Evolutionary conservation across 1,140 invertebrate species (phyloP), one percentile per base, ranked within the genome.

Genomic region (Leptinotarsa undecemlineata): DNA sequence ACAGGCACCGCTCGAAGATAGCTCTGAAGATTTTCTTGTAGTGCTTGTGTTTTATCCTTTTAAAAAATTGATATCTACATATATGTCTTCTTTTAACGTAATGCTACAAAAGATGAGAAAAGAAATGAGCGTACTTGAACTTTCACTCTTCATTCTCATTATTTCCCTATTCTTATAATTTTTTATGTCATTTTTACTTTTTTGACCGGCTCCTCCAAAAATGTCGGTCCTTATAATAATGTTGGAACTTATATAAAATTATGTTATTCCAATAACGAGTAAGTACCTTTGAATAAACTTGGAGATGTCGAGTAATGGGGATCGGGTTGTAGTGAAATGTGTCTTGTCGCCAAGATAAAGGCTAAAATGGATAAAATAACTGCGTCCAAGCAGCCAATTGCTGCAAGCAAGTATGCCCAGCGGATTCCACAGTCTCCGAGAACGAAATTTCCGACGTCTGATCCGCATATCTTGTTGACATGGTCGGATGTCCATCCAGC

Each of bases 391-490:
- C 96, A 94, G 47, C 94, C 93, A 67, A 99, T 97, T 68, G 96
- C 93, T 15, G 96, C 96, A 74, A 99, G 87, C 8, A 98, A 90
- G 87, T 96, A 98, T 1, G 96, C 96, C 98, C 98, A 99, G 77
- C 96, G 90, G 19, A 99, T 90, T 51, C 91, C 92, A 84, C 98
- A 99, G 13, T 92, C 89, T 60, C 93, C 93, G 77, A 92, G 88
- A 81, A 89, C 88, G 83, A 93, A 97, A 48, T 90, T 90, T 78
- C 90, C 91, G 1, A 95, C 92, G 14, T 91, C 89, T 17, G 48
- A 17, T 0, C 96, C 96, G 82, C 98, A 99, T 1, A 98, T 94
- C 77, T 92, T 90, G 69, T 91, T 89, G 11, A 99, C 94, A 73
- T 91, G 87, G 1, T 90, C 87, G 15, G 95, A 91, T 81, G 95